Percentiles rank a stretch among this genome's conserved stretches.
phyloP scores from a whole-genome alignment of 1,140 invertebrate species.

The Cyphomyrmex costatus region DNA sequence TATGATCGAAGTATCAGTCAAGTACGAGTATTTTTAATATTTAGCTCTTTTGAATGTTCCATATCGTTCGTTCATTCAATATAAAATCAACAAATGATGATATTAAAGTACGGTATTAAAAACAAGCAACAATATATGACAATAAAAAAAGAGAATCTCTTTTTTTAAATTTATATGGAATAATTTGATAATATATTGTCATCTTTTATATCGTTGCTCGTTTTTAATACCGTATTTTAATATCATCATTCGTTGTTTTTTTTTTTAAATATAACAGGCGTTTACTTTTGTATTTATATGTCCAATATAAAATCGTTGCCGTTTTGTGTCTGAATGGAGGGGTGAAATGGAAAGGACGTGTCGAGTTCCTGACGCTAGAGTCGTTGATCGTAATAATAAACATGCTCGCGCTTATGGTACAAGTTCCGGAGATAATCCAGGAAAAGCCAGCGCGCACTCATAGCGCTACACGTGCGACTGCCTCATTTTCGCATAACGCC shows the following conservation, averaged over 20 bases:
- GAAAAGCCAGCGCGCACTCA: neutral
- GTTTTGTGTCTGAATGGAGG: neutral
- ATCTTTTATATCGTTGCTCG: too few relatives aligned
- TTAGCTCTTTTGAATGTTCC: neutral
- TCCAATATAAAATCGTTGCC: neutral
- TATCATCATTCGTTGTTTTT: too few relatives aligned
- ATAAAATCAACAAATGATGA: too few relatives aligned
- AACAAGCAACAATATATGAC: too few relatives aligned
- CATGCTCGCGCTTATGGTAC: slow-evolving; percentile 29
- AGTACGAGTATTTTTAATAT: too few relatives aligned
- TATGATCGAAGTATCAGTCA: neutral
- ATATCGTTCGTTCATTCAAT: neutral
- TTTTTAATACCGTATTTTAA: too few relatives aligned
- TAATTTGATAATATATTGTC: too few relatives aligned
- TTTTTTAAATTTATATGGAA: too few relatives aligned
- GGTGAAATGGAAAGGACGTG: neutral
- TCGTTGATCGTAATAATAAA: slow-evolving; percentile 14
- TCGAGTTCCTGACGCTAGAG: neutral
- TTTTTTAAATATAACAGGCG: too few relatives aligned
- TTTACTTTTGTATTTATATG: too few relatives aligned
- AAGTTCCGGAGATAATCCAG: slow-evolving; percentile 31
- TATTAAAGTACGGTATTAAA: too few relatives aligned
- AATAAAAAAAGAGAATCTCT: too few relatives aligned
- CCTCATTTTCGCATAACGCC: neutral
- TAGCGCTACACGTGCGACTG: neutral